Percentiles rank a stretch among this genome's conserved stretches.
phyloP scores from a whole-genome alignment of 1,140 invertebrate genomes.

The Leptinotarsa texana region DNA sequence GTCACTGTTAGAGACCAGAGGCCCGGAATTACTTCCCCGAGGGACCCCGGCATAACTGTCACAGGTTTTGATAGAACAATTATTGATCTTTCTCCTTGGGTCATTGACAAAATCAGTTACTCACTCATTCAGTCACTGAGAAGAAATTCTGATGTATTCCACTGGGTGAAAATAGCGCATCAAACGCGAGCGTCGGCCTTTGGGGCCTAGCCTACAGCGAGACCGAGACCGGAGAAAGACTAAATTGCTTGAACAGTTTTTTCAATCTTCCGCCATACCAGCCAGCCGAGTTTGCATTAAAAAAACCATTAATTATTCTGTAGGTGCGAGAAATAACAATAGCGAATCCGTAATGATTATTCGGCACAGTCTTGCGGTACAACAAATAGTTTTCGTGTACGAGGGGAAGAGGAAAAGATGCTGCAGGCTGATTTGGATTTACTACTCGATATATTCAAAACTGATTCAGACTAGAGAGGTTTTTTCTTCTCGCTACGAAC shows the following conservation, averaged over 20 bases:
- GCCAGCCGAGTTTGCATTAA: not conserved
- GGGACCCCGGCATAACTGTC: too few relatives aligned
- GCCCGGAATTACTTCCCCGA: too few relatives aligned
- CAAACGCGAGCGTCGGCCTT: not conserved
- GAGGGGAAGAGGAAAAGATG: not conserved
- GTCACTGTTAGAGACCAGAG: too few relatives aligned
- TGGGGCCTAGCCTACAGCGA: not conserved
- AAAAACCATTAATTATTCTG: slow-evolving; percentile 27
- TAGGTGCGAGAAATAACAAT: slow-evolving; percentile 23
- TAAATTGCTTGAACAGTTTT: slow-evolving; percentile 3
- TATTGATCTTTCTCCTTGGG: too few relatives aligned
- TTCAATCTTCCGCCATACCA: not conserved
- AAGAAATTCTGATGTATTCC: not conserved
- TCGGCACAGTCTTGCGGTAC: slow-evolving; percentile 1
- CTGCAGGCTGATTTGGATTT: too few relatives aligned
- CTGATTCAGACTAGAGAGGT: too few relatives aligned
- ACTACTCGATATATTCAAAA: too few relatives aligned
- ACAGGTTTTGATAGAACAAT: too few relatives aligned
- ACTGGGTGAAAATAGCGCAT: not conserved
- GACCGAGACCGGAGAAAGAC: slow-evolving; percentile 1
- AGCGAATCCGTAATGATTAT: slow-evolving; percentile 22
- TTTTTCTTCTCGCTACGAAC: too few relatives aligned
- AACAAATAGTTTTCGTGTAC: slow-evolving; percentile 13
- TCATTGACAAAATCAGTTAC: too few relatives aligned
- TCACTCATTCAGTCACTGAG: too few relatives aligned